phyloP scores from a whole-genome alignment of 2,113 vertebrate species.

The Rousettus leschenaultii region DNA sequence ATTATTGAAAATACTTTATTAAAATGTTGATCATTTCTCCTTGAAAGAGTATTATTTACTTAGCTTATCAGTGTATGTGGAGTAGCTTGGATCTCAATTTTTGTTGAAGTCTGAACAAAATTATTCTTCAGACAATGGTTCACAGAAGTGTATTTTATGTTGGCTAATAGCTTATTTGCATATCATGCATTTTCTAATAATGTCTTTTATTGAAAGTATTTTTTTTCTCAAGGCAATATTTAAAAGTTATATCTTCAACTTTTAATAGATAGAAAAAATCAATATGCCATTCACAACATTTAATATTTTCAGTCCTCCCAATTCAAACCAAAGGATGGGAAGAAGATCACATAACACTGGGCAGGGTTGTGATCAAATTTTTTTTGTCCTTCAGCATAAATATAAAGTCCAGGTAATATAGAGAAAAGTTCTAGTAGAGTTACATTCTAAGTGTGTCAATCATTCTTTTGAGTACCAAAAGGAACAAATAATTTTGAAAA shows the following conservation, averaged over 20 bases:
- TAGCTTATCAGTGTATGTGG: background rate
- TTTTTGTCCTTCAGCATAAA: background rate
- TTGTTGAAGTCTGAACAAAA: background rate
- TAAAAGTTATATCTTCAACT: background rate
- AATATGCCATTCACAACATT: background rate
- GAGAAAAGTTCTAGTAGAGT: background rate
- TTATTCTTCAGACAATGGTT: slow-evolving; percentile 9
- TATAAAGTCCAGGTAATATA: background rate
- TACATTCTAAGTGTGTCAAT: background rate
- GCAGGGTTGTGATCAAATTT: background rate
- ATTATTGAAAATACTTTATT: background rate
- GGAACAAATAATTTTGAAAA: background rate
- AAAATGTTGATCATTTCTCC: background rate
- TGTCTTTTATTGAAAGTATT: background rate
- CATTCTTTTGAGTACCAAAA: background rate
- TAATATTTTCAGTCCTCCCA: slow-evolving; percentile 1
- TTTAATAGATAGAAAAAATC: slow-evolving; percentile 27
- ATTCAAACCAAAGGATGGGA: background rate
- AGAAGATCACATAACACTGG: background rate
- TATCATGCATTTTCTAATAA: slow-evolving; percentile 40
- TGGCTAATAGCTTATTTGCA: slow-evolving; percentile 42
- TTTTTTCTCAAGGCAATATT: background rate
- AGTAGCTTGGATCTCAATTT: background rate
- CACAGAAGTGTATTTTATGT: background rate
- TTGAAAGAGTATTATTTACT: background rate